phyloP scores from a whole-genome alignment of 2,888 invertebrate genomes.

The Ornithoptera alexandrae region DNA sequence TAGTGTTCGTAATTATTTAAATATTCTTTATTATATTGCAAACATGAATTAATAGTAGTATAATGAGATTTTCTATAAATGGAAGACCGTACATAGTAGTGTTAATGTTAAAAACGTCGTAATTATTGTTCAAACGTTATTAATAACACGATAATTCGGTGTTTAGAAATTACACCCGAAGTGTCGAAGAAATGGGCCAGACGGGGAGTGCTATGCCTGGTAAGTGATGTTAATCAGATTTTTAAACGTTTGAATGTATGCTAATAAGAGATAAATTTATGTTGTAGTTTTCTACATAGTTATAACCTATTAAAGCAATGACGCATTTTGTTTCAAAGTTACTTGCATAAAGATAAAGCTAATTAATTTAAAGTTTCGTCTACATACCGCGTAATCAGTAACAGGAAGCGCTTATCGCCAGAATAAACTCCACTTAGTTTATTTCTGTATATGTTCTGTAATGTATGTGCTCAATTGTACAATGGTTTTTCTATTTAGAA shows the following conservation, averaged over 20 bases:
- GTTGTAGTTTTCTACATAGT: conserved; percentile 23
- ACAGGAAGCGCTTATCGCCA: conserved; percentile 15
- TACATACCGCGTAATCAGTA: conserved; percentile 9
- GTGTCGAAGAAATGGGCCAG: conserved; percentile 60
- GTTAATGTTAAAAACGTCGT: conserved; percentile 37
- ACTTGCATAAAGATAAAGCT: conserved; percentile 22
- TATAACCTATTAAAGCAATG: conserved; percentile 32
- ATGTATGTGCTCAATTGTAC: too few species aligned
- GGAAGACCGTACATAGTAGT: conserved; percentile 39
- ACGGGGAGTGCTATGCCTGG: conserved; percentile 70
- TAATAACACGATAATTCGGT: conserved; percentile 38
- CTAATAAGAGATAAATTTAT: conserved; percentile 53
- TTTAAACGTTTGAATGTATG: conserved; percentile 40
- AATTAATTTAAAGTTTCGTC: conserved; percentile 19
- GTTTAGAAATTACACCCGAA: conserved; percentile 34
- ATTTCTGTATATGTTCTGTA: neutral
- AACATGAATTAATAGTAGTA: conserved; percentile 43
- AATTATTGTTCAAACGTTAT: conserved; percentile 44
- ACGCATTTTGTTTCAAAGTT: conserved; percentile 9
- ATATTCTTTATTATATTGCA: conserved; percentile 32
- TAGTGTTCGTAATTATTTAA: conserved; percentile 15
- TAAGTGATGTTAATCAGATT: conserved; percentile 54
- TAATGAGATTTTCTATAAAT: conserved; percentile 48
- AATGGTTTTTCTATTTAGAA: too few species aligned
- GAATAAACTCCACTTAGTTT: neutral